These are phyloP conservation scores for Aphyosemion australe DNA, from an alignment of 2,113 vertebrate species.

Conservation along the genomic window DNA sequence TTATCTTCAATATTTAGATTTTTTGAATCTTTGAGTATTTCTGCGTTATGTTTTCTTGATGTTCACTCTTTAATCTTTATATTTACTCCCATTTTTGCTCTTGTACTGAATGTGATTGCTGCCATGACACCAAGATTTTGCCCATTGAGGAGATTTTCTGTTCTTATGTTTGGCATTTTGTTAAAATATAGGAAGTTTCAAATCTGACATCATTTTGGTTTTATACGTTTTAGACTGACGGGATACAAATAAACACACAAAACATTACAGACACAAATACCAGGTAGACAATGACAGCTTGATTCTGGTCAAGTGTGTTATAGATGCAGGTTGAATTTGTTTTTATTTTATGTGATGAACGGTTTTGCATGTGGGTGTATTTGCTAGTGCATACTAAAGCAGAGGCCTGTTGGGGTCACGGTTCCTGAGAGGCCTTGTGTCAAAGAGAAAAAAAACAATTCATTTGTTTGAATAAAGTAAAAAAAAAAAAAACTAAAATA, in stretches of 20 bases:
- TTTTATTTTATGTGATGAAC: constrained; percentile 7
- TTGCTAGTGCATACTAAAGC: constrained; percentile 27
- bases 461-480: constrained; percentile 57
- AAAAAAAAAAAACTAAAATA: constrained; percentile 21
- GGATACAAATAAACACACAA: constrained; percentile 46
- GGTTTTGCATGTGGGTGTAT: constrained; percentile 26
- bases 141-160: too few species aligned
- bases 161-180: too few species aligned
- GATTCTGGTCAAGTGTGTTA: too few species aligned
- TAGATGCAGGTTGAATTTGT: constrained; percentile 8
- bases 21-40: too few species aligned
- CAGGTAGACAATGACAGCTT: constrained; percentile 50
- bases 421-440: constrained; percentile 33
- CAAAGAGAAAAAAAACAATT: constrained; percentile 49
- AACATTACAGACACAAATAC: constrained; percentile 54
- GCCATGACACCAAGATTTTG: too few species aligned
- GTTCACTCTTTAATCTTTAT: too few species aligned
- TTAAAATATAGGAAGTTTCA: neutral
- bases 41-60: too few species aligned
- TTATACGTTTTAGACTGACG: constrained; percentile 17
- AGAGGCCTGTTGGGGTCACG: constrained; percentile 36
- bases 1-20: too few species aligned
- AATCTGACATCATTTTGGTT: constrained; percentile 1
- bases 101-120: too few species aligned
- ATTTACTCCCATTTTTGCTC: too few species aligned